Conservation (phyloP, 92 coral and sea anemone species). For the Nematostella vectensis region DNA sequence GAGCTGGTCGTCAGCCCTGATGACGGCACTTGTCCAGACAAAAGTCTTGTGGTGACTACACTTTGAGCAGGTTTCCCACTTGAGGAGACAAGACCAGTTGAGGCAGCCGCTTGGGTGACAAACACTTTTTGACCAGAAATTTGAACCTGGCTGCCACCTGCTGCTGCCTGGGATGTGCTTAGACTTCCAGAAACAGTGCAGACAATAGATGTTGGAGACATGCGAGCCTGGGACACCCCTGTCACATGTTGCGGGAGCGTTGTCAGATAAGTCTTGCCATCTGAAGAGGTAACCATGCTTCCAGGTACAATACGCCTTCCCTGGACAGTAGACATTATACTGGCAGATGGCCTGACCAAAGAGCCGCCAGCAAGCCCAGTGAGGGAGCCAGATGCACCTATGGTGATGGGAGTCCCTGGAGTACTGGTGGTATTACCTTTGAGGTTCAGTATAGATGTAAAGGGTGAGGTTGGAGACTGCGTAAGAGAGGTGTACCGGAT, state of each 20-base stretch:
- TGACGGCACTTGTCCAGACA: neutral
- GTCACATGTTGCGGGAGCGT: slow-evolving; percentile 20
- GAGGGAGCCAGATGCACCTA: neutral
- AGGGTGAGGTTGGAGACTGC: slow-evolving; percentile 71
- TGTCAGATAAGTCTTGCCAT: slow-evolving; percentile 19
- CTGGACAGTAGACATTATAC: slow-evolving; percentile 9
- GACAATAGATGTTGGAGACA: neutral
- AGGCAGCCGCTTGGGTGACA: neutral
- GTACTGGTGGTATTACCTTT: slow-evolving; percentile 40
- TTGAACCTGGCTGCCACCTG: neutral
- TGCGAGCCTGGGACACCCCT: slow-evolving; percentile 6
- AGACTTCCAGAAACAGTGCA: neutral
- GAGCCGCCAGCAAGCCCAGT: slow-evolving; percentile 1
- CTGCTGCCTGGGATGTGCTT: neutral
- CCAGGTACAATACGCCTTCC: slow-evolving; percentile 6
- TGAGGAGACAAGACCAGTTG: neutral
- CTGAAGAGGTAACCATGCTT: neutral
- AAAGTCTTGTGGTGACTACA: neutral
- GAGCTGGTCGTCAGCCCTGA: neutral
- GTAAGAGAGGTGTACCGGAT: slow-evolving; percentile 54
- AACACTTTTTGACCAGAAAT: neutral
- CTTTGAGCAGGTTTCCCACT: neutral
- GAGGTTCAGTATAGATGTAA: slow-evolving; percentile 60
- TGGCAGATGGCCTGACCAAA: slow-evolving; percentile 9
- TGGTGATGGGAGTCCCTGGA: slow-evolving; percentile 20